Base-by-base conservation (phyloP, 2,113 vertebrate genomes). In the Origma solitaria region DNA sequence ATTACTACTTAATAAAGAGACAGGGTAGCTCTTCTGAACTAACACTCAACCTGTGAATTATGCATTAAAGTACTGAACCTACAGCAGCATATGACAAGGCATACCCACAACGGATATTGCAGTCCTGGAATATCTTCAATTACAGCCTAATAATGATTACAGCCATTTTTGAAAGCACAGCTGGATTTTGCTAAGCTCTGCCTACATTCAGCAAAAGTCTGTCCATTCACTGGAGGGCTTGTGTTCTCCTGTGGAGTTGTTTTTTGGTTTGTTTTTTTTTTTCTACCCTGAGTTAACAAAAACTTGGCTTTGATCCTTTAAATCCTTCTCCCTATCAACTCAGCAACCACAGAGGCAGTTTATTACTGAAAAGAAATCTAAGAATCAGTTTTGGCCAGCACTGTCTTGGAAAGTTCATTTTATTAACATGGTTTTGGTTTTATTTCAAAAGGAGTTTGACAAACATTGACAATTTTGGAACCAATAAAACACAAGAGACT, bases 391-490 rank as follows among this genome's bases (percentile, higher is more conserved):
- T 98, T 98, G 96, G 96, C 94, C 96, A 94, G 79, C 96, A 95
- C 91, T 94, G 91, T 91, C 88, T 98, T 95, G 96, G 96, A 97
- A 97, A 97, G 94, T 96, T 97, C 57, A 94, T 92, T 98, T 96
- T 97, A 96, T 94, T 97, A 97, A 96, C 94, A 96, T 93, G 95
- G 92, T 82, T 96, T 97, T 97, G 95, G 92, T 95, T 97, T 98
- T 97, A 94, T 97, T 97, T 98, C 95, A 97, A 97, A 97, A 96
- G 94, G 82, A 76, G 87, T 97, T 97, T 94, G 96, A 97, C 92
- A 97, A 97, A 91, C 92, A 87, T 77, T 90, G 95, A 95, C 92
- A 97, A 97, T 97, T 97, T 93, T 98, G 96, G 96, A 97, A 97
- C 90, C 86, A 84, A 71, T 96, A 93, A 97, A 96, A 88, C 90